Base-by-base conservation (phyloP, 2,888 invertebrate genomes). In the Trachelus troglodyta region DNA sequence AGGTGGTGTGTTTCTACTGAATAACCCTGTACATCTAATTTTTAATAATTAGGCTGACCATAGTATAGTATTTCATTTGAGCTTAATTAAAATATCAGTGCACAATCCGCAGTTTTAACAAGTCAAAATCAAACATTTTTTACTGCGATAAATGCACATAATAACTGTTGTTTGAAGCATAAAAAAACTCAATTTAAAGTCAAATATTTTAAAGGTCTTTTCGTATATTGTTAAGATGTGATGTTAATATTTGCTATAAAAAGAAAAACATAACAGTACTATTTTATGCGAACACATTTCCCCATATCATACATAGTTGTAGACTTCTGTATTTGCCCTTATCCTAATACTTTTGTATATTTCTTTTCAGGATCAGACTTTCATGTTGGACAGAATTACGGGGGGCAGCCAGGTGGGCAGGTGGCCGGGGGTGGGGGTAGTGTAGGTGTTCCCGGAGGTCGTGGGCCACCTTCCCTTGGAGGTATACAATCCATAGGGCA, bases 321-420 rank as follows among this genome's bases (percentile, higher is more conserved):
- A 71, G 11, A 15, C 12, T n/a, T 15, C 15, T 9, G 9, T 35
- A 23, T 12, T 77, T 74, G 2, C 33, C n/a, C 34, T 56, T 56
- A 31, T 56, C 30, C 1, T 56, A 15, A 56, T 15, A 56, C 23
- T 56, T 56, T 23, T 23, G 23, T 56, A 23, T 56, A 23, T 56
- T 56, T 77, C 74, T 71, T 85, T 83, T 71, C 82, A 90, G 90
- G 90, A 86, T 87, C 89, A 83, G 91, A 91, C 78, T 91, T 90
- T 89, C 91, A 91, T 89, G 90, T 90, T 84, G 89, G 89, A 85
- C 90, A 89, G 84, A 91, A 88, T 85, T 91, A 90, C 89, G 89
- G 88, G 81, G 89, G 88, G 87, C 91, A 91, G 86, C 89, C 89
- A 87, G 90, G 90, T 82, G 89, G 89, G 85, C 91, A 91, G 86